A percentile compares a stretch with the other conserved stretches of the same genome.
These are phyloP conservation scores for Pagetopsis macropterus DNA, from an alignment of 2,797 vertebrate genomes.

Conservation along the genomic window DNA sequence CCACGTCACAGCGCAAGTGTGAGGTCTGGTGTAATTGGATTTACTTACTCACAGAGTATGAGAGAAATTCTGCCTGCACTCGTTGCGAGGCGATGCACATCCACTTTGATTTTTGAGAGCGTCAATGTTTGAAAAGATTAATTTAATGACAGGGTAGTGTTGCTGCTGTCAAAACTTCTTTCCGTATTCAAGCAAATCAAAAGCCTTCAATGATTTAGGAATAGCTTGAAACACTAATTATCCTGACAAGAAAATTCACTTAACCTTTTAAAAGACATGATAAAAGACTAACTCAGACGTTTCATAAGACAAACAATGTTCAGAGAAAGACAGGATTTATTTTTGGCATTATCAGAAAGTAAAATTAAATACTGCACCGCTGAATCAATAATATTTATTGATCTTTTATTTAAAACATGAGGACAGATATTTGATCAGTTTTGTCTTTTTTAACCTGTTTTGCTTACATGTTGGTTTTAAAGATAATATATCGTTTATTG, in stretches of 20 bases:
- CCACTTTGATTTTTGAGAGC: conserved; percentile 45
- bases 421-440: too few species aligned
- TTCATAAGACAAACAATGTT: conserved; percentile 3
- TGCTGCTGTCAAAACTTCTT: conserved; percentile 42
- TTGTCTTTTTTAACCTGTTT: too few species aligned
- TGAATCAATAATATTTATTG: too few species aligned
- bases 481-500: too few species aligned
- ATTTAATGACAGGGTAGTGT: conserved; percentile 55
- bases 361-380: too few species aligned
- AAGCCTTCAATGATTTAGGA: conserved; percentile 36
- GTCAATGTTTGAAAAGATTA: conserved; percentile 55
- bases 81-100: conserved; percentile 29
- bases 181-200: conserved; percentile 34
- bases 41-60: conserved; percentile 24
- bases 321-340: not conserved
- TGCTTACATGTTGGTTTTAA: too few species aligned
- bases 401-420: too few species aligned
- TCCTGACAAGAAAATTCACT: conserved; percentile 17
- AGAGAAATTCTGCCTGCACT: conserved; percentile 43
- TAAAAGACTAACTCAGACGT: not conserved
- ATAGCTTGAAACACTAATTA: conserved; percentile 41
- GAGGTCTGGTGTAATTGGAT: conserved; percentile 49
- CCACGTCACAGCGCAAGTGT: conserved; percentile 55
- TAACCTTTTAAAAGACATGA: conserved; percentile 48
- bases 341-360: not conserved